Evolutionary conservation across 2,888 invertebrate species (phyloP), one percentile per base, ranked within the genome.

Genomic region (Epiblema foenella): DNA sequence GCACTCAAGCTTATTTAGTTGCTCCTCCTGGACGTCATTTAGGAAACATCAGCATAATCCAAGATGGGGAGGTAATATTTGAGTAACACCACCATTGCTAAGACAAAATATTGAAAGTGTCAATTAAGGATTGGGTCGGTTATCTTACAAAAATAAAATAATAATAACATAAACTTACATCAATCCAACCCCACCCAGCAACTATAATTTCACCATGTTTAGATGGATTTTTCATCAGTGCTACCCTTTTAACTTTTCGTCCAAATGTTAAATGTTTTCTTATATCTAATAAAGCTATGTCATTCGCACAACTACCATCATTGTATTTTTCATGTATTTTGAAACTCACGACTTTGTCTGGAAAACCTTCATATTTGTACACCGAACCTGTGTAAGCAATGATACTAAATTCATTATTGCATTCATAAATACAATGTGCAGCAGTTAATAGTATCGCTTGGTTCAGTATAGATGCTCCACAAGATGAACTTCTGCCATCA

Each of bases 401-500:
- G 0, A 76, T 56, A 0, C 5, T 54, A 12, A 2, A 58, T 9
- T 2, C 78, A 0, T 29, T 81, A 80, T 62, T 84, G 83, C 0
- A 69, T 15, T 59, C 46, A 0, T 46, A 15, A 1, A 80, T 0
- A 39, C 84, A 86, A 63, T 86, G 86, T 0, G 79, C 85, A 0
- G 85, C 86, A 0, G 86, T 82, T 0, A 86, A 18, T 0, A 83
- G 15, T 5, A 85, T 63, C 0, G 10, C 20, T 39, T 82, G 79
- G 54, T 82, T 87, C 0, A 87, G 1, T 3, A 87, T 78, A 0
- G 86, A 86, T 0, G 79, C 73, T 0, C 85, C 85, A 39, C 86
- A 87, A 0, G 76, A 67, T 73, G 76, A 79, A 9, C 18, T 17
- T 0, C 49, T 20, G 2, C 2, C 15, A 4, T 15, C 15, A 68